These are phyloP conservation scores for Teleogryllus occipitalis DNA, from an alignment of 1,140 invertebrate species.

Conservation along the genomic window DNA sequence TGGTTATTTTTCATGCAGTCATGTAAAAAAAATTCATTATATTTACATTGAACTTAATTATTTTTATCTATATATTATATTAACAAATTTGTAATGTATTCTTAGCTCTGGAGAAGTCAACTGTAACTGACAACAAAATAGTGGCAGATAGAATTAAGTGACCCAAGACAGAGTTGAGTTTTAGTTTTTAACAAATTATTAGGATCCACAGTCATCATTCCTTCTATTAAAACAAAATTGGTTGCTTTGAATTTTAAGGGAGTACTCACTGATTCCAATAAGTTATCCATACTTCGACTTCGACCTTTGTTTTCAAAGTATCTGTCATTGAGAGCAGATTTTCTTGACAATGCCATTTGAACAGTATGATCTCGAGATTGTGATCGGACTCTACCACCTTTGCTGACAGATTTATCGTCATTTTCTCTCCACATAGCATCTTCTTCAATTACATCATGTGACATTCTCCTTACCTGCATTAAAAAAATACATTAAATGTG, in stretches of 20 bases:
- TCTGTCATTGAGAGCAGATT: conserved; percentile 77
- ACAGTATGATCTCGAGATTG: conserved; percentile 33
- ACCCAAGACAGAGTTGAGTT: too few relatives aligned
- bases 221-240: too few relatives aligned
- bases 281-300: conserved; percentile 73
- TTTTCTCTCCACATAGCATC: conserved; percentile 23
- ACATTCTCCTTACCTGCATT: conserved; percentile 43
- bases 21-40: too few relatives aligned
- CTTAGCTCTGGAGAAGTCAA: neutral
- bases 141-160: too few relatives aligned
- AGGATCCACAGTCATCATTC: too few relatives aligned
- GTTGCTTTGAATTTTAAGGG: too few relatives aligned
- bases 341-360: conserved; percentile 57
- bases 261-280: conserved; percentile 47
- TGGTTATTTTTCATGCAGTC: too few relatives aligned
- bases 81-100: neutral
- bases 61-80: neutral
- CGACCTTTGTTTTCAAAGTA: conserved; percentile 80
- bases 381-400: conserved; percentile 26
- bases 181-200: too few relatives aligned
- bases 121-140: neutral
- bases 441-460: conserved; percentile 52
- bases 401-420: conserved; percentile 14
- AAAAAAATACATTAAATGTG: neutral
- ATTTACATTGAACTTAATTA: neutral